A percentile compares a stretch with the other conserved stretches of the same genome.
These are phyloP conservation scores for Macaria notata DNA, from an alignment of 2,888 invertebrate species.

Conservation along the genomic window DNA sequence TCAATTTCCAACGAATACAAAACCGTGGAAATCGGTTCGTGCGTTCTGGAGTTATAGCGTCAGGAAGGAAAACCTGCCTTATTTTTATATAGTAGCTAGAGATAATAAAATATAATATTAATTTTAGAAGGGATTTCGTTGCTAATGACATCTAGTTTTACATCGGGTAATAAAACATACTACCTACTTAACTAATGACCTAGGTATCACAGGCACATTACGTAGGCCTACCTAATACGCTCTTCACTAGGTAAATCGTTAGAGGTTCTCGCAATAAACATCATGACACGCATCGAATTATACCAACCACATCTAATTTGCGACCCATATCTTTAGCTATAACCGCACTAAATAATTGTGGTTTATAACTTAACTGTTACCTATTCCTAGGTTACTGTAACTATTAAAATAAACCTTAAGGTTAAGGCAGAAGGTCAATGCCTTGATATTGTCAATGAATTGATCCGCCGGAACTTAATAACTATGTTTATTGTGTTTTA, in stretches of 20 bases:
- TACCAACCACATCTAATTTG: conserved; percentile 4
- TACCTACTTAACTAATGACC: no score
- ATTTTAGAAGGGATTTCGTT: neutral
- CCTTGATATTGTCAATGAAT: conserved; percentile 10
- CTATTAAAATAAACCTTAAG: conserved; percentile 4
- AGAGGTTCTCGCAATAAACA: conserved; percentile 7
- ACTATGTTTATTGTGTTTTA: conserved; percentile 13
- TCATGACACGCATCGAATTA: conserved; percentile 9
- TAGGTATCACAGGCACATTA: no score
- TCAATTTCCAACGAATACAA: no score
- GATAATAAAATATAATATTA: neutral
- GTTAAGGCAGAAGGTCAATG: conserved; percentile 12
- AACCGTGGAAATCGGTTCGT: no score
- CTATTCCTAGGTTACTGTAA: neutral
- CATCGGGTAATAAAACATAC: no score
- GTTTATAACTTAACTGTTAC: neutral
- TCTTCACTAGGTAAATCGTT: neutral
- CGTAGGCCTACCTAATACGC: no score
- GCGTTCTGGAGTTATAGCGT: no score
- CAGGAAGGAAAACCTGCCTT: no score
- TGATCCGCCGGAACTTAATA: conserved; percentile 12
- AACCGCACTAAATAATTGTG: no score
- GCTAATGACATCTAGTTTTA: neutral
- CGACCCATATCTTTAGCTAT: neutral
- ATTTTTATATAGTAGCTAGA: no score